A percentile compares a stretch with the other conserved stretches of the same genome.
These are phyloP conservation scores for Cantharis lateralis DNA, from an alignment of 2,888 invertebrate genomes.

Conservation along the genomic window DNA sequence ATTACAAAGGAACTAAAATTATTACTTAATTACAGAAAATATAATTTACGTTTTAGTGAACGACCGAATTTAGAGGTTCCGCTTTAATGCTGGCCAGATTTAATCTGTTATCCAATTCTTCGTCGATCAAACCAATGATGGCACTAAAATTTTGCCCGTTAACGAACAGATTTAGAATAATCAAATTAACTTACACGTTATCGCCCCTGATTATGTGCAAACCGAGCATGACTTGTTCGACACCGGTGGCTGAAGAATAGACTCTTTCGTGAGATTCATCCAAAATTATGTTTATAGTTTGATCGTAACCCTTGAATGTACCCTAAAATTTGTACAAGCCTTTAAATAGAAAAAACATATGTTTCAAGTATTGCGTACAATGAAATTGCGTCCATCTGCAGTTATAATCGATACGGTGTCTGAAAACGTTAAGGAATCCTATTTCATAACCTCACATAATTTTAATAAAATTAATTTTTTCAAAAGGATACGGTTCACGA, in stretches of 20 bases:
- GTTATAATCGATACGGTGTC: constrained; percentile 94
- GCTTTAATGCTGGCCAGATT: constrained; percentile 81
- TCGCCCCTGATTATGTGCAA: constrained; percentile 98
- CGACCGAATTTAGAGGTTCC: constrained; percentile 81
- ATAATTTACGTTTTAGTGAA: constrained; percentile 64
- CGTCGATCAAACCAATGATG: constrained; percentile 83
- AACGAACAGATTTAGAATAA: constrained; percentile 1
- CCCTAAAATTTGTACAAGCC: constrained; percentile 64
- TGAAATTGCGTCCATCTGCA: constrained; percentile 94
- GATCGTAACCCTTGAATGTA: constrained; percentile 97
- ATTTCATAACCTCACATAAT: constrained; percentile 24
- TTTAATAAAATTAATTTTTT: constrained; percentile 13
- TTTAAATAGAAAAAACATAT: background rate
- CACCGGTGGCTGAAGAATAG: constrained; percentile 90
- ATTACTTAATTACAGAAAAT: background rate
- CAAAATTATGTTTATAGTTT: constrained; percentile 97
- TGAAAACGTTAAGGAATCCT: constrained; percentile 44
- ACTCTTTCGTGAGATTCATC: constrained; percentile 98
- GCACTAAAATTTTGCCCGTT: constrained; percentile 60
- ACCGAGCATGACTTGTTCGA: constrained; percentile 94
- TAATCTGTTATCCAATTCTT: constrained; percentile 78
- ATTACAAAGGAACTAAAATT: background rate
- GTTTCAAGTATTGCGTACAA: constrained; percentile 64
- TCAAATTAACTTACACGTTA: constrained; percentile 75
- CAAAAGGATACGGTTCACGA: constrained; percentile 79